Evolutionary conservation across 2,888 invertebrate species (phyloP), one percentile per base, ranked within the genome.

Genomic region (Eustalomyia histrio): DNA sequence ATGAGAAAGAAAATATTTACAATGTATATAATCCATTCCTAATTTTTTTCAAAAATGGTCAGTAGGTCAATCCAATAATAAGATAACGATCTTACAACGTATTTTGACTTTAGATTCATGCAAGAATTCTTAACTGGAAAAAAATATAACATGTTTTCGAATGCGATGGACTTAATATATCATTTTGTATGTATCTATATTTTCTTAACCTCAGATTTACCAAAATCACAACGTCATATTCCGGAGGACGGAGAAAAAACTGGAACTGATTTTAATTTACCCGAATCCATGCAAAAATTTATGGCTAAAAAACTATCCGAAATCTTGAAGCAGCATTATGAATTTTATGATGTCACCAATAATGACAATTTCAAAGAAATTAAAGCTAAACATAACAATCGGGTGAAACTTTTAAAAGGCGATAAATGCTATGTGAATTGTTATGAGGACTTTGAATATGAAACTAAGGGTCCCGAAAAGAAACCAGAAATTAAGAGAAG

Each of bases 381-480:
- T 2, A 64, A 60, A 60, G 73, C 29, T 2, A 80, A 68, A 21
- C 43, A 14, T 24, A 83, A 78, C 76, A 85, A 78, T 18, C 76
- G 80, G 7, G 85, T 89, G 0, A 84, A 71, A 24, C 80, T 89
- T 0, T 64, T 89, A 0, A 76, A 83, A 16, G 84, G 84, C 18
- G 85, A 82, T 14, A 82, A 87, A 6, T 86, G 87, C 71, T 88
- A 83, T 80, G 81, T 88, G 0, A 85, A 82, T 17, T 17, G 86
- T 6, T 87, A 85, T 39, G 86, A 87, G 52, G 87, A 87, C 5
- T 85, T 85, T 76, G 86, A 86, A 71, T 85, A 76, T n/a, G 85
- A 84, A 33, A 80, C 79, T 0, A 35, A 73, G 35, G 85, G 85
- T 0, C 86, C 85, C 0, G 73, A 55, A 0, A 84, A 76, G 55